Percentiles rank a stretch among this genome's conserved stretches.
phyloP scores from a whole-genome alignment of 2,888 invertebrate species.

The Perizoma affinitatum region DNA sequence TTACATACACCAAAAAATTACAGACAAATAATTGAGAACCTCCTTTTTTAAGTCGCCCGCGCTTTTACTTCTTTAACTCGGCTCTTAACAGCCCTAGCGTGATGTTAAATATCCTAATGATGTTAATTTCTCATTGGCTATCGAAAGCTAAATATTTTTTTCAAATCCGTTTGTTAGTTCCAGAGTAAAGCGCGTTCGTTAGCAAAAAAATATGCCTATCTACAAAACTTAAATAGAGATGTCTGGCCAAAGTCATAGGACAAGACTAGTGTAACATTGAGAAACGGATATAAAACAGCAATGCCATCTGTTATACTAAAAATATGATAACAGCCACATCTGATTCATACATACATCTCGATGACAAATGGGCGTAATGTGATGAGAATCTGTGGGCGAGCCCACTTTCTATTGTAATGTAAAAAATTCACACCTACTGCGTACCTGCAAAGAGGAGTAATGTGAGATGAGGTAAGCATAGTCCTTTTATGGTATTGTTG shows the following conservation, averaged over 20 bases:
- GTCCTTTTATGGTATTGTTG: not conserved
- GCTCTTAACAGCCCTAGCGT: no score
- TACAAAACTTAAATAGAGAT: no score
- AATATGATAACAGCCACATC: not conserved
- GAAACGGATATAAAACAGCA: slow-evolving; percentile 1
- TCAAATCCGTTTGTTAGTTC: no score
- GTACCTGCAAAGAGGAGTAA: not conserved
- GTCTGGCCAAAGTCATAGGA: not conserved
- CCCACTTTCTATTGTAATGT: slow-evolving; percentile 30
- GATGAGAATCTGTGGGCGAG: slow-evolving; percentile 19
- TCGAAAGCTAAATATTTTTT: no score
- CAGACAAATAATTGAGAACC: no score
- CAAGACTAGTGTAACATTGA: not conserved
- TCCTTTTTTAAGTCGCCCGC: no score
- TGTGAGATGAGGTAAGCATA: not conserved
- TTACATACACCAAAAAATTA: no score
- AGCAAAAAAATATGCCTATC: no score
- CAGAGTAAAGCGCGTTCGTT: no score
- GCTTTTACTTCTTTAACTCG: no score
- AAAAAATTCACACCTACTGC: slow-evolving; percentile 15
- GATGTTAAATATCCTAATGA: no score
- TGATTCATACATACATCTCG: slow-evolving; percentile 14
- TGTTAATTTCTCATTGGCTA: no score
- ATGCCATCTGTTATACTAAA: slow-evolving; percentile 19
- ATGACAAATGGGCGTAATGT: slow-evolving; percentile 23